Percentiles rank a stretch among this genome's conserved stretches.
Conservation (phyloP, 2,113 vertebrate species). For the Anas platyrhynchos region DNA sequence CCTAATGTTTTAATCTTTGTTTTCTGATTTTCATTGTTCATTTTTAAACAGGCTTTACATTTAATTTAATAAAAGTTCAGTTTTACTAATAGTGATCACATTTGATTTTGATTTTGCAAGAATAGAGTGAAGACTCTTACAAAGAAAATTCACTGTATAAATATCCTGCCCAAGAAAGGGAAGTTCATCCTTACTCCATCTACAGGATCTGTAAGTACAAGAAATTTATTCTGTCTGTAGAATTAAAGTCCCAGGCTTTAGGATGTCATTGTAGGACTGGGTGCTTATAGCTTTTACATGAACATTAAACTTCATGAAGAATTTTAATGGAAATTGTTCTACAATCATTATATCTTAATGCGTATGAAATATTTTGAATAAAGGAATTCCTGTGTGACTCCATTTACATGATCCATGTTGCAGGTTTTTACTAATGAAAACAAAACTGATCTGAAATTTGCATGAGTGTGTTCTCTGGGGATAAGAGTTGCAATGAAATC, state of each 20-base stretch:
- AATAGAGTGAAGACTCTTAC: slow-evolving; percentile 26
- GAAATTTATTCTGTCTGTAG: slow-evolving; percentile 33
- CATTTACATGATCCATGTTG: neutral
- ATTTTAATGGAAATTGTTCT: slow-evolving; percentile 8
- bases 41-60: slow-evolving; percentile 34
- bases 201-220: slow-evolving; percentile 38
- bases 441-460: slow-evolving; percentile 61
- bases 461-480: slow-evolving; percentile 17
- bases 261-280: neutral
- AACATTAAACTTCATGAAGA: neutral
- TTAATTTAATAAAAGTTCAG: slow-evolving; percentile 31
- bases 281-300: neutral
- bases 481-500: slow-evolving; percentile 44
- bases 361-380: slow-evolving; percentile 15
- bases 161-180: slow-evolving; percentile 3
- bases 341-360: neutral
- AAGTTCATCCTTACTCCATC: neutral
- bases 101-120: slow-evolving; percentile 40
- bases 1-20: neutral
- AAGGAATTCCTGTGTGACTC: slow-evolving; percentile 14
- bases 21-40: slow-evolving; percentile 31
- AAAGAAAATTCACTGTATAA: slow-evolving; percentile 30
- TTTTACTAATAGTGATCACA: slow-evolving; percentile 57
- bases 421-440: slow-evolving; percentile 47
- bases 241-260: slow-evolving; percentile 13